Percentiles rank a stretch among this genome's conserved stretches.
Conservation (phyloP, 2,113 vertebrate genomes). For the Tonatia bakeri region DNA sequence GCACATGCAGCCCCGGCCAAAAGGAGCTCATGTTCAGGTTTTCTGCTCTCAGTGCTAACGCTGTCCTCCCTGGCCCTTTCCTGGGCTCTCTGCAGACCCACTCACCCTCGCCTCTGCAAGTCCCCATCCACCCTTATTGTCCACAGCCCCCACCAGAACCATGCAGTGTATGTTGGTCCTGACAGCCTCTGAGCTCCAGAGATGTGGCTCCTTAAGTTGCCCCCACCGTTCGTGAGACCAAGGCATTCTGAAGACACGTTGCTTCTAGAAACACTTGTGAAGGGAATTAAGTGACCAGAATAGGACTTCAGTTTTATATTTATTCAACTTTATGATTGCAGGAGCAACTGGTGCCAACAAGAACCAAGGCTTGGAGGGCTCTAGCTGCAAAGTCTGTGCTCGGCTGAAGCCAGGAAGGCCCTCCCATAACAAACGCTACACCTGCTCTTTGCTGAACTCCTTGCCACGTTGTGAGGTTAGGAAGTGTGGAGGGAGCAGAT, state of each 20-base stretch:
- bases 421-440: fast-evolving
- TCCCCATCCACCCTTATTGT: too few relatives aligned
- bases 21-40: not conserved
- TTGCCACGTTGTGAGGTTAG: not conserved
- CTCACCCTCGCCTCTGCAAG: not conserved
- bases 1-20: fast-evolving
- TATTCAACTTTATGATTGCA: not conserved
- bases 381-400: not conserved
- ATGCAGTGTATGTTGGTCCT: not conserved
- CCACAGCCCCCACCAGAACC: not conserved
- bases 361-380: not conserved
- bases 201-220: not conserved
- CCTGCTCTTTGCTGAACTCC: not conserved
- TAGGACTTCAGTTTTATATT: not conserved
- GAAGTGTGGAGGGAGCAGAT: not conserved
- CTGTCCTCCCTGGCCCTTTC: not conserved
- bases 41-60: fast-evolving
- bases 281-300: not conserved
- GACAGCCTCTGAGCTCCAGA: not conserved
- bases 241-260: not conserved
- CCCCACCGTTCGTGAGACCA: not conserved
- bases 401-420: not conserved
- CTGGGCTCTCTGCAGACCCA: not conserved
- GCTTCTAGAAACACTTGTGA: not conserved
- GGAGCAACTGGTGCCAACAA: not conserved